Percentiles rank a stretch among this genome's conserved stretches.
Evolutionary conservation across 2,797 vertebrate genomes (phyloP).

Genomic region (Vireo griseus): DNA sequence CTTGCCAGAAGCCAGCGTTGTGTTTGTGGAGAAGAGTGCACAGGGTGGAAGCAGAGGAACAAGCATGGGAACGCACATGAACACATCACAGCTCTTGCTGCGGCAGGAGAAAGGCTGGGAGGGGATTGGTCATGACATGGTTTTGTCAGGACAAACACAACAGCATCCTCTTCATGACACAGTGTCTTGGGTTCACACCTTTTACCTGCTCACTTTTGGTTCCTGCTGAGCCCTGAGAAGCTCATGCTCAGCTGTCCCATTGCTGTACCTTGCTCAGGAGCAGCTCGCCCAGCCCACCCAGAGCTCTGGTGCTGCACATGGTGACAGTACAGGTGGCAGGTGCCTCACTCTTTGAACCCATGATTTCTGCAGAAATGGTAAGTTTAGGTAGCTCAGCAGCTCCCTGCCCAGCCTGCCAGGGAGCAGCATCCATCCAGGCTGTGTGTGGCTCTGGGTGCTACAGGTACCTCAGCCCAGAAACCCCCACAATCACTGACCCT

Average conservation of each 20-base stretch:
- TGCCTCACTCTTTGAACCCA: fast-evolving
- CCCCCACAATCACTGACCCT: neutral
- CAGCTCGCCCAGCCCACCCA: neutral
- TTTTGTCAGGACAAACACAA: neutral
- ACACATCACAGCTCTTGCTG: neutral
- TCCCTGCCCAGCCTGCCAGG: neutral
- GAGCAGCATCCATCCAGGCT: neutral
- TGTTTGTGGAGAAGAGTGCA: neutral
- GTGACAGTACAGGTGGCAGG: neutral
- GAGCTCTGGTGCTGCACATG: neutral
- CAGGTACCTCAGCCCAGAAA: neutral
- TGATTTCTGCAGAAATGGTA: neutral
- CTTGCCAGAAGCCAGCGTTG: neutral
- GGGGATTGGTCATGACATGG: neutral
- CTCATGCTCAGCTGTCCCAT: fast-evolving
- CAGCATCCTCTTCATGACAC: neutral
- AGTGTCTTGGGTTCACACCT: neutral
- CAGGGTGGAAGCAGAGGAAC: neutral
- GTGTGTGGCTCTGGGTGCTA: neutral
- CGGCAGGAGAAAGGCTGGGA: neutral
- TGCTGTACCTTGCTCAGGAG: neutral
- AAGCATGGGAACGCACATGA: neutral
- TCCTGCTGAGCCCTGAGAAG: neutral
- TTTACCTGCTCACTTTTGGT: neutral
- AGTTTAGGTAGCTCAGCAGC: neutral